Base-by-base conservation (phyloP, 1,140 invertebrate genomes). In the Delia radicum region DNA sequence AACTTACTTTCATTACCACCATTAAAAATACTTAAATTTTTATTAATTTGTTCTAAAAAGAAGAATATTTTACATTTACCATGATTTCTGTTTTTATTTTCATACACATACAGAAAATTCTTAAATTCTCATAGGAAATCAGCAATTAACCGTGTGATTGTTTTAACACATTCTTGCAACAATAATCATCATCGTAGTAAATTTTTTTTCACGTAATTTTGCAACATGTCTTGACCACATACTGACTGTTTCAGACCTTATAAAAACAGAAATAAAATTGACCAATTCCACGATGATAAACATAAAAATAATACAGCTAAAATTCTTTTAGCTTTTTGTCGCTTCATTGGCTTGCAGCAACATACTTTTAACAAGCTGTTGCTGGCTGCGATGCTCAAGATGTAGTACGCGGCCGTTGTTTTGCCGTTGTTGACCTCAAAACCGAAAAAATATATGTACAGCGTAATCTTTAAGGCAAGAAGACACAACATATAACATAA, bases 141-240 rank as follows among this genome's bases (percentile, higher is more conserved):
- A 69, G 15, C 65, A 69, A 69, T 69, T 69, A 69, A 33, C 29
- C 65, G 29, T 37, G 65, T 33, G 65, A 69, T 37, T 33, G 31
- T 69, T 33, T 69, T 69, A 31, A 69, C 65, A 69, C 65, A 69
- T 69, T 33, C 7, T 21, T 69, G 5, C 48, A 55, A 55, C n/a
- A 55, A 7, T 21, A 55, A 21, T 10, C 48, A 55, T 15, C n/a
- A 55, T 55, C 48, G 24, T 37, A 10, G 33, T 7, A 21, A 8
- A 8, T 55, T 18, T 7, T 55, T 21, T 55, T 18, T 48, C 15
- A 12, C 33, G 37, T 15, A 42, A 42, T 18, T 55, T 18, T 3
- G 0, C n/a, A 55, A 55, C 48, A 24, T 55, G 7, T 1, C 18
- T 55, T 55, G 48, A 55, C 48, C 48, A 55, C 48, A 21, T 55